Base-by-base conservation (phyloP, 2,888 invertebrate species). In the Parascotia fuliginaria region DNA sequence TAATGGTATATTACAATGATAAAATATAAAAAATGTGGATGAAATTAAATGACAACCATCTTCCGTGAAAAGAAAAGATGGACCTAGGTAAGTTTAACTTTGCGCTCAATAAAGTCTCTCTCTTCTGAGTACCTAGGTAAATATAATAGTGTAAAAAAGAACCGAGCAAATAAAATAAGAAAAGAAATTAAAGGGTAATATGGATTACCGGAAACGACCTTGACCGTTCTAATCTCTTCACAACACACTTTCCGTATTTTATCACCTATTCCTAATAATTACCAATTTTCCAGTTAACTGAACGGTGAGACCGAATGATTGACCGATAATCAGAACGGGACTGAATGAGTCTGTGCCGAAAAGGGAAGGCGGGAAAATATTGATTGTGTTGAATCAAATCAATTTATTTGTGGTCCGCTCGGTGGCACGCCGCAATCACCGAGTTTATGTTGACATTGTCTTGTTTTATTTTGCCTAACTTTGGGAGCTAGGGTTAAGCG, bases 221-320 rank as follows among this genome's bases (percentile, higher is more conserved):
- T 53, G 57, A 60, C 50, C 57, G 31, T 43, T 51, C 48, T 63
- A 72, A 70, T 70, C 75, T 65, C 46, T 9, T 55, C 40, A 45
- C 36, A 56, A 63, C 75, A 74, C 70, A 61, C 72, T 68, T 66
- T 63, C 75, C 66, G 61, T 69, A 74, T 78, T 85, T 83, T 88
- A 88, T 87, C 87, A 86, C 86, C 82, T 83, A 77, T 73, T 73
- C 73, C 75, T 88, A 88, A n/a, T n/a, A n/a, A 89, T 89, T 89
- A 87, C 88, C 83, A 89, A 90, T 90, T 90, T 90, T 90, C 89
- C 89, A 87, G 89, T 80, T 85, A 85, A 86, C 76, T 86, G 89
- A 84, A 88, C 85, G 80, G 86, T 84, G 78, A 87, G 85, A 83
- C 83, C 78, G 78, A 86, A 84, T 89, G 88, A 89, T 89, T 87